A percentile compares a stretch with the other conserved stretches of the same genome.
Conservation (phyloP, 2,113 vertebrate species). For the Antigone vipio region DNA sequence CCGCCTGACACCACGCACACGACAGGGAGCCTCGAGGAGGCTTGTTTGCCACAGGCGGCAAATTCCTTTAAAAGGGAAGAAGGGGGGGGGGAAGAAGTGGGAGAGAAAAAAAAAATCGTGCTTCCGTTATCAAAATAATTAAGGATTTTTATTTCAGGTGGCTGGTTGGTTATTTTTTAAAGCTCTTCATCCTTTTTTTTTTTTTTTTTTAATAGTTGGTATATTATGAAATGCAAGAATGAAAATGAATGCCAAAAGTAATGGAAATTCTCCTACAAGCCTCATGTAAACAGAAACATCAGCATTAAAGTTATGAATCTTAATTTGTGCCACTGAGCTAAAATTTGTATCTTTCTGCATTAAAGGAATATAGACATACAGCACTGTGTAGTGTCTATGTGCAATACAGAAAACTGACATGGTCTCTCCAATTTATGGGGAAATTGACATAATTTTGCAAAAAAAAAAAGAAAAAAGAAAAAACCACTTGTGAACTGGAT, state of each 20-base stretch:
- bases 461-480: constrained; percentile 53
- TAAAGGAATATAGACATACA: constrained; percentile 66
- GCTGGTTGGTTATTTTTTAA: constrained; percentile 9
- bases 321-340: constrained; percentile 72
- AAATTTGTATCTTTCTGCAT: constrained; percentile 69
- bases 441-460: constrained; percentile 78
- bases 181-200: neutral
- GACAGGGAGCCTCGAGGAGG: neutral
- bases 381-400: constrained; percentile 57
- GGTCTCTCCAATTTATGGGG: constrained; percentile 74
- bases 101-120: neutral
- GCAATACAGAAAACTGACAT: constrained; percentile 75
- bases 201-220: neutral
- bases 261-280: constrained; percentile 53
- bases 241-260: constrained; percentile 48
- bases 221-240: constrained; percentile 19
- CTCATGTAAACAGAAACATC: constrained; percentile 70
- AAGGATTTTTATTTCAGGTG: constrained; percentile 33
- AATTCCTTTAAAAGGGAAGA: neutral
- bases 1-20: neutral
- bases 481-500: constrained; percentile 79
- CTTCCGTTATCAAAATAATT: constrained; percentile 18
- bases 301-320: constrained; percentile 77
- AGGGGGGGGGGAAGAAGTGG: neutral
- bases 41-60: neutral